Base-by-base conservation (phyloP, 2,113 vertebrate genomes). In the Mastomys natalensis region DNA sequence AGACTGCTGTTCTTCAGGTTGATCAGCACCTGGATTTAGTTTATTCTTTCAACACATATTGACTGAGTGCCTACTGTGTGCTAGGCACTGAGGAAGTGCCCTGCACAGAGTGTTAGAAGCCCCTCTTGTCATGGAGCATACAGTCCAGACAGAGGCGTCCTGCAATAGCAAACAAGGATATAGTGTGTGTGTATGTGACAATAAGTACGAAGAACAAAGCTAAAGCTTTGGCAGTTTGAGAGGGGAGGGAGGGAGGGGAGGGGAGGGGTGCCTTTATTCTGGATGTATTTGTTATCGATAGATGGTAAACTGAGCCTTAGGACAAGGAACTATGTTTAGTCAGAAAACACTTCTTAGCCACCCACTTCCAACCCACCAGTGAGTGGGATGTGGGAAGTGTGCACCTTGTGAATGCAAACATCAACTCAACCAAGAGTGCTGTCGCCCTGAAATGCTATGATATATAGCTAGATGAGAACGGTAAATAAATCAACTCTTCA, bases 41-140 rank as follows among this genome's bases (percentile, higher is more conserved):
- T 89, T 93, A 76, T 78, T 97, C 78, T 93, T 37, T 87, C 94
- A 66, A 66, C 62, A 78, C 84, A 86, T 89, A 77, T 31, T 90
- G 72, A 72, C 60, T 17, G 77, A 94, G 81, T 55, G 5, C 76
- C 87, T 73, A 3, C 62, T 91, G 7, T 48, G 16, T 40, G 31
- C 86, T 7, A 45, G 66, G 90, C 51, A 17, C 64, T 19, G 62
- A 85, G 78, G 82, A 89, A 66, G 89, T 68, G 26, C 66, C 22
- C 68, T 87, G 51, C 95, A 53, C 73, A 64, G 82, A 66, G 77
- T n/a, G 34, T 55, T 11, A 58, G 40, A 53, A 74, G 87, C 68
- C 37, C 19, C 89, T 1, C 0, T 55, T 89, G 94, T 92, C 73
- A 74, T 21, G 81, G 92, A 86, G 70, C 0, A 0, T 16, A 26